phyloP scores from a whole-genome alignment of 2,888 invertebrate genomes.

The Dugesia japonica region DNA sequence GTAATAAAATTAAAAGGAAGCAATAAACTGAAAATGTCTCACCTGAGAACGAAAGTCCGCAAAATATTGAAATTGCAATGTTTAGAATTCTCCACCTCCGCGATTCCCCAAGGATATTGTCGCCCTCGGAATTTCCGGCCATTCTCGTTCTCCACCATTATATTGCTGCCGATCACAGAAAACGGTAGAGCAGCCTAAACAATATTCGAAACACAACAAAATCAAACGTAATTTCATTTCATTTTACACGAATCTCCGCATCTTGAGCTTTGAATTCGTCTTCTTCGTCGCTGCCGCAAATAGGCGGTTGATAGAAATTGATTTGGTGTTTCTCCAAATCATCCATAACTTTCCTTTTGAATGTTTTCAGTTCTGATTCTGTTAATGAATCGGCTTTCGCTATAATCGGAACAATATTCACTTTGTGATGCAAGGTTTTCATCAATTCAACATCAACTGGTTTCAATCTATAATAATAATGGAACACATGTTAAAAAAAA shows the following conservation, averaged over 20 bases:
- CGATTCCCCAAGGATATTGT: constrained; percentile 88
- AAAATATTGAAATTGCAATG: constrained; percentile 81
- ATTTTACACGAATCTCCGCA: constrained; percentile 62
- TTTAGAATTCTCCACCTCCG: constrained; percentile 80
- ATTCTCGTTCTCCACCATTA: constrained; percentile 51
- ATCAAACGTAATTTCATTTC: too few relatives aligned
- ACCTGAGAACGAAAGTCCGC: constrained; percentile 36
- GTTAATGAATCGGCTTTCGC: constrained; percentile 83
- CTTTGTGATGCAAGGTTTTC: constrained; percentile 68
- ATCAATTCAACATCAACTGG: constrained; percentile 78
- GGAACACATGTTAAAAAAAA: too few relatives aligned
- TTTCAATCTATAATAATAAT: constrained; percentile 61
- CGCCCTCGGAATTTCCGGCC: constrained; percentile 74
- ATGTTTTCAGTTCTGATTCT: constrained; percentile 62
- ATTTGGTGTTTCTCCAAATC: constrained; percentile 42
- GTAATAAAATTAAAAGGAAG: too few relatives aligned
- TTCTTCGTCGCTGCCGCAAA: constrained; percentile 70
- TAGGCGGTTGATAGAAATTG: constrained; percentile 83
- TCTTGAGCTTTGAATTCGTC: constrained; percentile 79
- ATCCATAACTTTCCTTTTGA: constrained; percentile 61
- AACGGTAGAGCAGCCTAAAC: constrained; percentile 70
- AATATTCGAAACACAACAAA: too few relatives aligned
- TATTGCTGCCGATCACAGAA: constrained; percentile 56
- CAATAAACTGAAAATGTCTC: too few relatives aligned
- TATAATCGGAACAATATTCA: constrained; percentile 80